A percentile compares a stretch with the other conserved stretches of the same genome.
phyloP scores from a whole-genome alignment of 1,140 invertebrate genomes.

The Formica exsecta region DNA sequence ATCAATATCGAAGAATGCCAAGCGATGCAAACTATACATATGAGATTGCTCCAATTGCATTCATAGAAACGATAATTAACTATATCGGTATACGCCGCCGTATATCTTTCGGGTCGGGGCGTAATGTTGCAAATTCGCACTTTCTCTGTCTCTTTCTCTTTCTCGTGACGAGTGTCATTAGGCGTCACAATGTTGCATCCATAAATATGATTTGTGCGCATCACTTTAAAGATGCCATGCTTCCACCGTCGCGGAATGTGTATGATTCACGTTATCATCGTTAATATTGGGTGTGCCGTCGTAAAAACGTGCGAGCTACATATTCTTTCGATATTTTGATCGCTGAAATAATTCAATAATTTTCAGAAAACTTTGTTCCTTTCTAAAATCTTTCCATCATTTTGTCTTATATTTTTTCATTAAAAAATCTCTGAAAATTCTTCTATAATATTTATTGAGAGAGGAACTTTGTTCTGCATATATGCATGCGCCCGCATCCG shows the following conservation, averaged over 20 bases:
- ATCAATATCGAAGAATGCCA: constrained; percentile 36
- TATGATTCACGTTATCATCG: constrained; percentile 12
- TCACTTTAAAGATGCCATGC: not conserved
- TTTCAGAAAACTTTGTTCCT: not conserved
- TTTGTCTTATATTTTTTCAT: not conserved
- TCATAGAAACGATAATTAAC: constrained; percentile 55
- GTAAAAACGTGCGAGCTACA: not conserved
- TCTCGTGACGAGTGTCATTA: constrained; percentile 3
- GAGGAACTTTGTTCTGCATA: constrained; percentile 1
- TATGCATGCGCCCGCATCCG: constrained; percentile 37
- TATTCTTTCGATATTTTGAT: not conserved
- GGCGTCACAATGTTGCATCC: constrained; percentile 8
- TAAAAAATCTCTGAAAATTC: not conserved
- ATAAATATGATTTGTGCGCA: constrained; percentile 24
- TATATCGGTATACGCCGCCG: constrained; percentile 35
- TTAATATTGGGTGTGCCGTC: constrained; percentile 17
- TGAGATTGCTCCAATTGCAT: constrained; percentile 25
- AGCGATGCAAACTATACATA: not conserved
- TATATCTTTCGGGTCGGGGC: constrained; percentile 16
- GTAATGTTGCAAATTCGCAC: constrained; percentile 22
- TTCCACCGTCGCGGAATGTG: not conserved
- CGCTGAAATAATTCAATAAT: not conserved
- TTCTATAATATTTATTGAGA: not conserved
- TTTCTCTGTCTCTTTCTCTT: not conserved
- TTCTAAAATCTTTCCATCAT: not conserved